Conservation (phyloP, 2,888 invertebrate genomes). For the Cylindroiulus punctatus region DNA sequence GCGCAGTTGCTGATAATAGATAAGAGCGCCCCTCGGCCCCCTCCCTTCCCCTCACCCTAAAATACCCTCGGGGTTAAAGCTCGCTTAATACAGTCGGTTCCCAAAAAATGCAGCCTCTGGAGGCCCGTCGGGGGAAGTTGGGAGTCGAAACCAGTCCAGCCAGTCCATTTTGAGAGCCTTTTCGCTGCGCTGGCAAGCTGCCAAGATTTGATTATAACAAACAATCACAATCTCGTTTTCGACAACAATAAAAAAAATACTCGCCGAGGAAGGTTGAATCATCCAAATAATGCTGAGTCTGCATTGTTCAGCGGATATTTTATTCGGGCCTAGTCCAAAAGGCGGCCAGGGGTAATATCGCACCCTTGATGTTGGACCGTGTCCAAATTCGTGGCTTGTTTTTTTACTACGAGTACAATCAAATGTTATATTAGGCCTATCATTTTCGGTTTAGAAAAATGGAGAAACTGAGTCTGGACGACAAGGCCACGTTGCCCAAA, state of each 20-base stretch:
- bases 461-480: too few species aligned
- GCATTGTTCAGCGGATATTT: slow-evolving; percentile 30
- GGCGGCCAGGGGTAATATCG: not conserved
- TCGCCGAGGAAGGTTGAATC: slow-evolving; percentile 11
- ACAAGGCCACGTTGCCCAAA: too few species aligned
- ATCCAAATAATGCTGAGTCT: slow-evolving; percentile 23
- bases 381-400: slow-evolving; percentile 12
- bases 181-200: not conserved
- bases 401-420: too few species aligned
- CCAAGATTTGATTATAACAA: slow-evolving; percentile 32
- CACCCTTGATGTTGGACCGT: not conserved
- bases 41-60: not conserved
- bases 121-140: not conserved
- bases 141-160: not conserved
- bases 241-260: not conserved
- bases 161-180: too few species aligned
- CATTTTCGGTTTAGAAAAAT: too few species aligned
- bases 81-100: slow-evolving; percentile 17
- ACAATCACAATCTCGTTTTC: slow-evolving; percentile 6
- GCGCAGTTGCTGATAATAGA: slow-evolving; percentile 32
- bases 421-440: too few species aligned
- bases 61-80: slow-evolving; percentile 26
- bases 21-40: not conserved
- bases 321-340: not conserved
- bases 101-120: not conserved